Evolutionary conservation across 2,113 vertebrate species (phyloP).

Genomic region (Notechis scutatus): DNA sequence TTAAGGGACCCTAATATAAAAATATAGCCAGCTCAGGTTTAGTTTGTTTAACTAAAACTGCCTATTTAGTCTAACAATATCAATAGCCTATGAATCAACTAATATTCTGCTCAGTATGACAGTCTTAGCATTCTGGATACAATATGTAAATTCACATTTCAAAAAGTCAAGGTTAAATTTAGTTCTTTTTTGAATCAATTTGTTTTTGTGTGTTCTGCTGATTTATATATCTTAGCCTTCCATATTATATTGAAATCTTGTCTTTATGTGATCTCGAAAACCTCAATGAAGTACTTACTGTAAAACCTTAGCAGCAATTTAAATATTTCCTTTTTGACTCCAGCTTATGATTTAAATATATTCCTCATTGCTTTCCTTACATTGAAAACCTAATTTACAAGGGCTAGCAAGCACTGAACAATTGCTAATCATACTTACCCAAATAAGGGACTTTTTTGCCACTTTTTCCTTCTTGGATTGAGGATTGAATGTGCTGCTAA

Average conservation of each 20-base stretch:
- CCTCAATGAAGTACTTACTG: conserved; percentile 23
- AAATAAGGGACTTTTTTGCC: neutral
- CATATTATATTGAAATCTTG: conserved; percentile 23
- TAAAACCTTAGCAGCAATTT: conserved; percentile 14
- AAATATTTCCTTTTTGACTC: neutral
- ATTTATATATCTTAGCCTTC: neutral
- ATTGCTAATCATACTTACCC: neutral
- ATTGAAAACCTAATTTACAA: neutral
- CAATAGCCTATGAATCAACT: neutral
- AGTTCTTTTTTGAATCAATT: conserved; percentile 1
- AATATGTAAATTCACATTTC: neutral
- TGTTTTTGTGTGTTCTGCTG: conserved; percentile 1
- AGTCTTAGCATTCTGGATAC: neutral
- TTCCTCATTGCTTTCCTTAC: neutral
- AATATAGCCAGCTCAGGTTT: neutral
- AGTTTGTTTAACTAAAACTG: neutral
- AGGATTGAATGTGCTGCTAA: neutral
- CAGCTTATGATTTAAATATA: conserved; percentile 22
- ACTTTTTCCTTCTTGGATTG: neutral
- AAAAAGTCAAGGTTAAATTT: conserved; percentile 4
- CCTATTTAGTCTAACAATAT: neutral
- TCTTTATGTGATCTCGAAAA: neutral
- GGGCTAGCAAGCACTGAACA: neutral
- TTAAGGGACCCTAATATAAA: neutral
- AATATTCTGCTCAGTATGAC: conserved; percentile 3